A percentile compares a stretch with the other conserved stretches of the same genome.
Evolutionary conservation across 2,797 vertebrate species (phyloP).

Genomic region (Chelonia mydas): DNA sequence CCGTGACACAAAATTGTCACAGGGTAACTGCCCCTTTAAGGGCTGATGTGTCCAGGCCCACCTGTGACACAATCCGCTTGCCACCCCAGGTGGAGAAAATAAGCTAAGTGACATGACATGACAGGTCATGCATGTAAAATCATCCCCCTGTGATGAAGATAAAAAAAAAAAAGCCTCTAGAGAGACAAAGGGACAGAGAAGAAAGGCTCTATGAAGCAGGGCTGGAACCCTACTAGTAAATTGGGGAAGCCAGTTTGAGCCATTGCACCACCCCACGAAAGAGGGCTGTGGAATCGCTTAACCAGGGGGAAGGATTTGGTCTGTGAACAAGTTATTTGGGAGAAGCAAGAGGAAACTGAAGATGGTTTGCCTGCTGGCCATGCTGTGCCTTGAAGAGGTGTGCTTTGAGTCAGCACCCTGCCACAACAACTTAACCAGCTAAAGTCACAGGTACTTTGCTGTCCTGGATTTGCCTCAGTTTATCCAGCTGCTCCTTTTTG

Average conservation of each 20-base stretch:
- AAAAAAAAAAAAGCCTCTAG: not conserved
- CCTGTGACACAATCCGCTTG: too few relatives aligned
- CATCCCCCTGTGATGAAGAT: not conserved
- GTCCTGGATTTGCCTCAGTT: not conserved
- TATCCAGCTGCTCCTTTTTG: not conserved
- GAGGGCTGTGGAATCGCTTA: not conserved
- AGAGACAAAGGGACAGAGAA: not conserved
- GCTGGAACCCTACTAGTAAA: not conserved
- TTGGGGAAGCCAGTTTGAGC: not conserved
- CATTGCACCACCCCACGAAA: not conserved
- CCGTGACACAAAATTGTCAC: not conserved
- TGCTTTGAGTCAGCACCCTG: not conserved
- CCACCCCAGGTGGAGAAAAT: too few relatives aligned
- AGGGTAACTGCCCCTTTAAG: not conserved
- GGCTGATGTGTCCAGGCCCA: not conserved
- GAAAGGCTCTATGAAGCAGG: not conserved
- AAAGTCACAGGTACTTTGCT: not conserved
- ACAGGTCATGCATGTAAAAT: not conserved
- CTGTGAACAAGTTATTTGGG: too few relatives aligned
- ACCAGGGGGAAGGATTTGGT: not conserved
- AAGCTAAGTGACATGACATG: not conserved
- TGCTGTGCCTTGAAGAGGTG: too few relatives aligned
- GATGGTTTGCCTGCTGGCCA: too few relatives aligned
- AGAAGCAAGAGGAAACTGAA: too few relatives aligned
- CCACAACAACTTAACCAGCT: not conserved